A percentile compares a stretch with the other conserved stretches of the same genome.
These are phyloP conservation scores for Megalops atlanticus DNA, from an alignment of 2,113 vertebrate species.

Conservation along the genomic window DNA sequence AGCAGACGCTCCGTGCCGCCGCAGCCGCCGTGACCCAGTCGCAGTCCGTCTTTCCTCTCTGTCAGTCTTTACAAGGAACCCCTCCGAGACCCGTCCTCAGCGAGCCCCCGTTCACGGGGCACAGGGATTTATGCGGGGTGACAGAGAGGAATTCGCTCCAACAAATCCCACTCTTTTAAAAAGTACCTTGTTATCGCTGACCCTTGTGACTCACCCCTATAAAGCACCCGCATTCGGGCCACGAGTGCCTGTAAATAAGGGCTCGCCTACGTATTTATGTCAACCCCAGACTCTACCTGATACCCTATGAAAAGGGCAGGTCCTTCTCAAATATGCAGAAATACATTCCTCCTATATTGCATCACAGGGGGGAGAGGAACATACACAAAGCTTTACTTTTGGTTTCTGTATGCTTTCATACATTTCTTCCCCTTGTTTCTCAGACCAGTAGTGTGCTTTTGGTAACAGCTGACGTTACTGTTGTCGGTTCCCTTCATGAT, in stretches of 20 bases:
- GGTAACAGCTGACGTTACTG: neutral
- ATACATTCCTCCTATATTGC: neutral
- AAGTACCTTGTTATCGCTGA: slow-evolving; percentile 67
- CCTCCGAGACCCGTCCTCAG: slow-evolving; percentile 43
- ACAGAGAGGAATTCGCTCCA: slow-evolving; percentile 71
- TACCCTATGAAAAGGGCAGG: slow-evolving; percentile 34
- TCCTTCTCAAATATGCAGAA: slow-evolving; percentile 24
- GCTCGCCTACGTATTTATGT: slow-evolving; percentile 43
- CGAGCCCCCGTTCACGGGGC: slow-evolving; percentile 56
- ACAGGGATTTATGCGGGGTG: slow-evolving; percentile 67
- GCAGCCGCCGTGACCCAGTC: neutral
- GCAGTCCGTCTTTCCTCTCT: slow-evolving; percentile 28
- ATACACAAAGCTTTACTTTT: slow-evolving; percentile 8
- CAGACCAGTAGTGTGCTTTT: no score
- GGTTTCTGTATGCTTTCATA: neutral
- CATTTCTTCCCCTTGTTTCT: neutral
- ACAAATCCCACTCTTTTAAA: slow-evolving; percentile 62
- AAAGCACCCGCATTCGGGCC: slow-evolving; percentile 55
- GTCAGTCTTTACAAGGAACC: slow-evolving; percentile 41
- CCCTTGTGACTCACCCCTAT: slow-evolving; percentile 54
- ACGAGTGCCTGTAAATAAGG: slow-evolving; percentile 54
- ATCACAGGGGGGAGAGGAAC: neutral
- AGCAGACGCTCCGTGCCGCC: slow-evolving; percentile 43
- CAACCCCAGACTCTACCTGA: slow-evolving; percentile 40
- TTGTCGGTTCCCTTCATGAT: slow-evolving; percentile 11